phyloP scores from a whole-genome alignment of 2,888 invertebrate species.

The Chymomyza procnemis region DNA sequence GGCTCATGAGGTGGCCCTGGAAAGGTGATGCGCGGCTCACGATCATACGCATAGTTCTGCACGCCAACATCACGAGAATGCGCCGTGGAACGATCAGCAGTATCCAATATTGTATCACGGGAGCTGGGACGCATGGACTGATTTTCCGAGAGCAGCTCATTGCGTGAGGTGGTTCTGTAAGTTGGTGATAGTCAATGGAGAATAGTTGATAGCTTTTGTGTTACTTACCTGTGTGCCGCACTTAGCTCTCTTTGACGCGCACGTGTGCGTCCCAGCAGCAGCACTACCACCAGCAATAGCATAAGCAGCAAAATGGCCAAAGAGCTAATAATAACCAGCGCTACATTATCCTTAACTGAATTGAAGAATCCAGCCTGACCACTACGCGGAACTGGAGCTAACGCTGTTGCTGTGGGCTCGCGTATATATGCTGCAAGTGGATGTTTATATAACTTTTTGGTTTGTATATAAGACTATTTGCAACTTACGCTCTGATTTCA shows the following conservation, averaged over 20 bases:
- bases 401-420: constrained; percentile 78
- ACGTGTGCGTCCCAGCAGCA: constrained; percentile 75
- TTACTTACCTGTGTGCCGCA: constrained; percentile 70
- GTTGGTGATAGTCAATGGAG: background rate
- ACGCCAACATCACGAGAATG: constrained; percentile 70
- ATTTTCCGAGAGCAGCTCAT: constrained; percentile 72
- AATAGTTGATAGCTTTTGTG: background rate
- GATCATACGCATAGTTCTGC: constrained; percentile 75
- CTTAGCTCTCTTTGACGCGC: constrained; percentile 56
- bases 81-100: constrained; percentile 50
- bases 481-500: constrained; percentile 91
- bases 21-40: constrained; percentile 64
- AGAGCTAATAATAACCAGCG: constrained; percentile 73
- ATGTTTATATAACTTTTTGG: no score
- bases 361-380: constrained; percentile 70
- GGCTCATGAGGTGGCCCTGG: constrained; percentile 60
- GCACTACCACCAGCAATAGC: constrained; percentile 72
- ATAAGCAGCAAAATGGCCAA: constrained; percentile 74
- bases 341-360: constrained; percentile 75
- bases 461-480: no score
- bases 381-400: constrained; percentile 76
- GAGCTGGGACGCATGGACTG: constrained; percentile 67
- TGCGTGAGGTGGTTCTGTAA: constrained; percentile 71
- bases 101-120: constrained; percentile 57
- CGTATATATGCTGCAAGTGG: constrained; percentile 73